Evolutionary conservation across 2,113 vertebrate species (phyloP).

Genomic region (Ovis canadensis): DNA sequence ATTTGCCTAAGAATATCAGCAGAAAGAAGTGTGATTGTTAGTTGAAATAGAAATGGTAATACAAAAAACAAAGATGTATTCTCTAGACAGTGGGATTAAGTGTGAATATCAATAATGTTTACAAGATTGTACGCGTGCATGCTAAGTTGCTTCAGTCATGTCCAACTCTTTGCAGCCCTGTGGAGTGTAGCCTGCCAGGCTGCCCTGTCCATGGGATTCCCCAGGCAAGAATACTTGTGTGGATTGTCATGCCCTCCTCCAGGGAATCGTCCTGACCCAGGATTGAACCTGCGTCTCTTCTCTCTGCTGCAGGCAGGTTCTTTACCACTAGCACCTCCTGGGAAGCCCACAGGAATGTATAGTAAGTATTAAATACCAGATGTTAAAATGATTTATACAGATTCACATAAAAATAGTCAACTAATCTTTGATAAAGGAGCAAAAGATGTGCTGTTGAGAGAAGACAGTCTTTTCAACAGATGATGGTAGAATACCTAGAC

Average conservation of each 20-base stretch:
- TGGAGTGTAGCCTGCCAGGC: neutral
- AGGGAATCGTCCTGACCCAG: neutral
- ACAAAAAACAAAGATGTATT: neutral
- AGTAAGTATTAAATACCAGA: neutral
- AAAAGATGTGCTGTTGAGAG: neutral
- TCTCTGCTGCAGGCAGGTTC: neutral
- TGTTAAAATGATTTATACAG: neutral
- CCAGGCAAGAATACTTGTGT: neutral
- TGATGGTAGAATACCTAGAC: neutral
- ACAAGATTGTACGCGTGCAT: rapidly evolving
- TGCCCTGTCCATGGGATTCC: neutral
- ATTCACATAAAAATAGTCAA: neutral
- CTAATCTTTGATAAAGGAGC: neutral
- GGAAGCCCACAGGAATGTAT: neutral
- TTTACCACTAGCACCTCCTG: neutral
- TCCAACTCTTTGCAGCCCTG: neutral
- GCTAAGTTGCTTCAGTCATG: neutral
- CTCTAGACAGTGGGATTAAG: neutral
- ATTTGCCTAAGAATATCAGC: neutral
- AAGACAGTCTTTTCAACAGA: neutral
- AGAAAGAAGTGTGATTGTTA: neutral
- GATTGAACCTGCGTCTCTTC: neutral
- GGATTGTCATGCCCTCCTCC: neutral
- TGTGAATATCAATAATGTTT: neutral
- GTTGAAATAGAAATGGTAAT: neutral